Base-by-base conservation (phyloP, 2,888 invertebrate species). In the Cecidostiba fungosa region DNA sequence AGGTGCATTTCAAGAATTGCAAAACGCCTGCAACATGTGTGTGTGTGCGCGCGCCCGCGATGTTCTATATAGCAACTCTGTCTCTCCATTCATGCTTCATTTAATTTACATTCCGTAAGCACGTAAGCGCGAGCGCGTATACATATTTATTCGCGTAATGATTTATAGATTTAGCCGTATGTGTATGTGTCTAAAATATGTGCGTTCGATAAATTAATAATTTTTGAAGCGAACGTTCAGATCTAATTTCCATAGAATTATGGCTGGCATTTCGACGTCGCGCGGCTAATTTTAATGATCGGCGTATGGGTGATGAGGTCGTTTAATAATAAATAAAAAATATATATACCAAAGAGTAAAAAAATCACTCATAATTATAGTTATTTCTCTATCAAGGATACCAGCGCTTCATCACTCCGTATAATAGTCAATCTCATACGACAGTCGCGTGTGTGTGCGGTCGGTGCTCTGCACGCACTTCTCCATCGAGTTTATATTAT, bases 91-190 rank as follows among this genome's bases (percentile, higher is more conserved):
- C 79, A 72, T 36, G 79, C 26, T 72, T 72, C 54, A 54, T 72
- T 80, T 72, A 54, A 80, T 80, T 80, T 50, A 50, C 79, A 80
- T 72, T 80, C 70, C 26, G 32, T 72, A 72, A 79, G 50, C 36
- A 19, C 39, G 32, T 29, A 36, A 32, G 14, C 36, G 5, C 69
- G 14, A 39, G 1, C 78, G 70, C 47, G 47, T 62, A n/a, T n/a
- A 29, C 47, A 59, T 72, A 54, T 80, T 80, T 80, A 72, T 72
- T 59, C 72, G 54, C n/a, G n/a, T 54, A 26, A 72, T 80, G 79
- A 80, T 80, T 72, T 80, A 80, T 80, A 8, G 70, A 54, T 36
- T 54, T 72, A 23, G 54, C 32, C 72, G 72, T 23, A 23, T 16
- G 23, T 1, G 62, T 23, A n/a, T 23, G 54, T 23, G 36, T 72